Conservation (phyloP, 2,888 invertebrate genomes). For the Eledona agricola region DNA sequence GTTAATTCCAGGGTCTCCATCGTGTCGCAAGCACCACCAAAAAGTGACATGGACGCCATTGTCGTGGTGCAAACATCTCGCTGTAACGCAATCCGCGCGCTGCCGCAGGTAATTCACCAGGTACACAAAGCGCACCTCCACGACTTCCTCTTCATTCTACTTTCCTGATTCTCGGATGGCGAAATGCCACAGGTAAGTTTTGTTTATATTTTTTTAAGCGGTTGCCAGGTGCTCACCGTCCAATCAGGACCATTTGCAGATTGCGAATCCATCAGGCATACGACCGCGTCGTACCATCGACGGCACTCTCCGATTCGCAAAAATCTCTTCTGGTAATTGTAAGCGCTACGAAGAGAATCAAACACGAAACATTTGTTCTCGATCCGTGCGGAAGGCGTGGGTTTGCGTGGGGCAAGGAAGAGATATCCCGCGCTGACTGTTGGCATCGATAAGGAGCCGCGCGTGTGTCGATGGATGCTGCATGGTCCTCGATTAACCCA, state of each 20-base stretch:
- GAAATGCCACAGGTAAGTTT: conserved; percentile 53
- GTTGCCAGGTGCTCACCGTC: conserved; percentile 5
- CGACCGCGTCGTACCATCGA: background rate
- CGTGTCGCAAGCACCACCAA: too few relatives aligned
- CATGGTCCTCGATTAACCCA: conserved; percentile 29
- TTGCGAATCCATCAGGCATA: too few relatives aligned
- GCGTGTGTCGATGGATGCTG: conserved; percentile 13
- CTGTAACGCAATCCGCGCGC: conserved; percentile 14
- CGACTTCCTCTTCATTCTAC: conserved; percentile 42
- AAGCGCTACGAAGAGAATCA: conserved; percentile 7
- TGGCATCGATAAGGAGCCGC: conserved; percentile 20
- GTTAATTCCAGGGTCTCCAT: too few relatives aligned
- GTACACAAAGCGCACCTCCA: conserved; percentile 42
- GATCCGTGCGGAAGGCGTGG: conserved; percentile 31
- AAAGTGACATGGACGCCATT: too few relatives aligned
- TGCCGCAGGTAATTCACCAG: conserved; percentile 39
- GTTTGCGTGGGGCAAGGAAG: conserved; percentile 34
- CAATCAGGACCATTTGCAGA: background rate
- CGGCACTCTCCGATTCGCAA: conserved; percentile 5
- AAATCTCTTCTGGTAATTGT: conserved; percentile 14
- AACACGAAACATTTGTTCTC: conserved; percentile 9
- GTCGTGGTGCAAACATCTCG: conserved; percentile 37
- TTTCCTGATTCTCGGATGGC: conserved; percentile 50
- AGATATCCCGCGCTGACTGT: conserved; percentile 17
- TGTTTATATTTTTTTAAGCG: conserved; percentile 38